A percentile compares a stretch with the other conserved stretches of the same genome.
These are phyloP conservation scores for Greenwoodochromis staneri DNA, from an alignment of 2,113 vertebrate species.

Conservation along the genomic window DNA sequence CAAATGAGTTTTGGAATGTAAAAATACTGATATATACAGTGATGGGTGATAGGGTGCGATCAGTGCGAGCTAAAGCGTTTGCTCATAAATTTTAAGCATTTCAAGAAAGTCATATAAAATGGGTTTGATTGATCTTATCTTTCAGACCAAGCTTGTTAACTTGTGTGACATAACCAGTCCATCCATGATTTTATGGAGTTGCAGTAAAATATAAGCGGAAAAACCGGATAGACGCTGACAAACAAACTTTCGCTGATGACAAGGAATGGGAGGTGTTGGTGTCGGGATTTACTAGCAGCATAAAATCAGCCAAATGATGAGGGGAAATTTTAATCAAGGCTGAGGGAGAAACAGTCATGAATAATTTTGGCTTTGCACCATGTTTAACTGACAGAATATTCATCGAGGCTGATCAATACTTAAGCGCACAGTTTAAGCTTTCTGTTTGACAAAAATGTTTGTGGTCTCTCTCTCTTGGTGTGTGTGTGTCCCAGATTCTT, in stretches of 20 bases:
- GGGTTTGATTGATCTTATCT: neutral
- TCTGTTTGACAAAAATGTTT: neutral
- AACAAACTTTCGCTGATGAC: neutral
- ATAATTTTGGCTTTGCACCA: slow-evolving; percentile 7
- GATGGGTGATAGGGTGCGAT: neutral
- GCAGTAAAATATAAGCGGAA: neutral
- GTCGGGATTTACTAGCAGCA: slow-evolving; percentile 10
- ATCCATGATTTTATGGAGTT: neutral
- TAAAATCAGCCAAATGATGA: slow-evolving; percentile 10
- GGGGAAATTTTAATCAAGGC: neutral
- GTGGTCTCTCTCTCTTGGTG: neutral
- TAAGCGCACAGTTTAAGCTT: neutral
- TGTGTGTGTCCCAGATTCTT: slow-evolving; percentile 73
- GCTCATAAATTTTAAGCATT: neutral
- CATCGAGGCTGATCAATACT: neutral
- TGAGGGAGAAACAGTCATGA: slow-evolving; percentile 10
- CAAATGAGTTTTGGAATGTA: neutral
- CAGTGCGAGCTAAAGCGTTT: neutral
- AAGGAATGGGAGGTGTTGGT: slow-evolving; percentile 7
- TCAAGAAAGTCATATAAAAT: neutral
- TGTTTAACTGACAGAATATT: slow-evolving; percentile 8
- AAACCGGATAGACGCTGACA: neutral
- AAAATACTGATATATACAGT: neutral
- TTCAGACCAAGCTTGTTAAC: neutral
- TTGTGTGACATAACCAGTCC: neutral